Evolutionary conservation across 2,797 vertebrate genomes (phyloP).

Genomic region (Sus cebifrons): DNA sequence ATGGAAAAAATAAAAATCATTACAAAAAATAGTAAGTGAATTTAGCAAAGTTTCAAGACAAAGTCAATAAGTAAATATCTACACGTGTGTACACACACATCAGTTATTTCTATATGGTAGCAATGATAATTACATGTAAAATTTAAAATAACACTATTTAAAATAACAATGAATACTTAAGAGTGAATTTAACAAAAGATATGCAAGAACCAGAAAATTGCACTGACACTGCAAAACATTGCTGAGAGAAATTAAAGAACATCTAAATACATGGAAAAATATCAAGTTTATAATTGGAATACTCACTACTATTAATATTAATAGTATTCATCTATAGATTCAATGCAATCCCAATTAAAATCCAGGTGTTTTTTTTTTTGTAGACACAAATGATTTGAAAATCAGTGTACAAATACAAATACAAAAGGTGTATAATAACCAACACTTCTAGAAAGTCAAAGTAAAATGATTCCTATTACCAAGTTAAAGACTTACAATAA

Average conservation of each 20-base stretch:
- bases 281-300: not conserved
- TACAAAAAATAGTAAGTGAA: not conserved
- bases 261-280: not conserved
- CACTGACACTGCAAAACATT: not conserved
- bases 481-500: not conserved
- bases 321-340: not conserved
- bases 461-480: not conserved
- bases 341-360: not conserved
- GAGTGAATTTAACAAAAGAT: not conserved
- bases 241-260: not conserved
- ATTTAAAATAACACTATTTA: not conserved
- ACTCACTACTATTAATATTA: not conserved
- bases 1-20: too few species aligned
- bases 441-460: not conserved
- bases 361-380: not conserved
- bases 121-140: not conserved
- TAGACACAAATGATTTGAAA: not conserved
- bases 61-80: not conserved
- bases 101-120: not conserved
- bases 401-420: not conserved
- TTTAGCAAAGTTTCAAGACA: not conserved
- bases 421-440: not conserved
- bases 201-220: not conserved
- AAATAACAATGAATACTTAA: not conserved
- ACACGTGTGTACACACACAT: not conserved